Evolutionary conservation across 2,797 vertebrate species (phyloP).

Genomic region (Xerus rutilus): DNA sequence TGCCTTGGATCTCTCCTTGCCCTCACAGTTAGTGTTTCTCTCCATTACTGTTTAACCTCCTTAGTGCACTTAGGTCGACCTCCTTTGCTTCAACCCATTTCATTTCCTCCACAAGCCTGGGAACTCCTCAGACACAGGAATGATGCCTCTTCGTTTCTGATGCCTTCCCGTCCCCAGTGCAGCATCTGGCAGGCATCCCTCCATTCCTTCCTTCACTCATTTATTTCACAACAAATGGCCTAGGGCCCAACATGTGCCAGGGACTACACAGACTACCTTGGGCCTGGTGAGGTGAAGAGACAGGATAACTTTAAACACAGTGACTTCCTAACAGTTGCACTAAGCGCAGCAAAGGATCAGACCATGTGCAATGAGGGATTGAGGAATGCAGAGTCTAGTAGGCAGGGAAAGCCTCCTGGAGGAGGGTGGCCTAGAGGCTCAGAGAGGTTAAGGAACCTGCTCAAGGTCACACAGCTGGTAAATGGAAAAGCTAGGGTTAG

Average conservation of each 20-base stretch:
- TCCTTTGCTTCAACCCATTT: not conserved
- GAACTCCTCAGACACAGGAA: not conserved
- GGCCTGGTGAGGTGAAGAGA: not conserved
- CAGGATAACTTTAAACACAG: not conserved
- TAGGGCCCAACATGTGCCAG: not conserved
- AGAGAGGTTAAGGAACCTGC: constrained; percentile 36
- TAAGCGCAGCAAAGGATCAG: not conserved
- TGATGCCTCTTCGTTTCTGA: not conserved
- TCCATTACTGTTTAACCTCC: not conserved
- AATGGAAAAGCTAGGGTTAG: not conserved
- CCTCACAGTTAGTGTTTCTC: not conserved
- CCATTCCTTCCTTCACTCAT: not conserved
- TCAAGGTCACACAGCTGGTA: constrained; percentile 23
- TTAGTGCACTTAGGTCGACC: not conserved
- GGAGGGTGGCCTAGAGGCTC: not conserved
- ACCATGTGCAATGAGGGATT: not conserved
- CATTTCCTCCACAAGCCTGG: not conserved
- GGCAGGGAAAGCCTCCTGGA: not conserved
- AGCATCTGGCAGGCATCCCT: not conserved
- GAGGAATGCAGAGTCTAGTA: not conserved
- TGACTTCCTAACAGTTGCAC: not conserved
- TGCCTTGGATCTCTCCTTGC: not conserved
- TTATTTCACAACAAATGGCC: constrained; percentile 47
- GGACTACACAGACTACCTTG: not conserved
- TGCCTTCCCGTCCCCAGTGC: not conserved